A percentile compares a stretch with the other conserved stretches of the same genome.
These are phyloP conservation scores for Ichneumoninae sp. DNA, from an alignment of 2,888 invertebrate genomes.

Conservation along the genomic window DNA sequence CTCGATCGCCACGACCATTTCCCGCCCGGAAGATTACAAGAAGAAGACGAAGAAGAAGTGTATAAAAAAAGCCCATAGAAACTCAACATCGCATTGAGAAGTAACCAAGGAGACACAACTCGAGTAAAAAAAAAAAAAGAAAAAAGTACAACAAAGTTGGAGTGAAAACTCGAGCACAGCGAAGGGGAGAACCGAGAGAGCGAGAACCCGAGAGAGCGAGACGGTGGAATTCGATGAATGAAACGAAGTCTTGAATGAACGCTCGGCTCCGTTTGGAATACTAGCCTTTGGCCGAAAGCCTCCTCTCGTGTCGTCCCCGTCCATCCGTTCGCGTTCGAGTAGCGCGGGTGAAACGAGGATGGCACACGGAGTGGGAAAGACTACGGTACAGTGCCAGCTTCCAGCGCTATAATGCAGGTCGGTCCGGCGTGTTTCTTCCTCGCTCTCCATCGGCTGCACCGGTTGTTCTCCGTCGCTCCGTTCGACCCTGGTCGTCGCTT, in stretches of 20 bases:
- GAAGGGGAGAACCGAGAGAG: slow-evolving; percentile 23
- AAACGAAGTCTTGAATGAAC: slow-evolving; percentile 67
- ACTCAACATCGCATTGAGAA: slow-evolving; percentile 57
- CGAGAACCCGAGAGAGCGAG: slow-evolving; percentile 33
- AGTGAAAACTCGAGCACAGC: slow-evolving; percentile 62
- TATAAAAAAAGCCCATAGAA: slow-evolving; percentile 48
- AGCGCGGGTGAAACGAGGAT: slow-evolving; percentile 49
- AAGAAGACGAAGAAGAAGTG: slow-evolving; percentile 18
- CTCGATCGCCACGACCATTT: slow-evolving; percentile 61
- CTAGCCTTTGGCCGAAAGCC: slow-evolving; percentile 61
- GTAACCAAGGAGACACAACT: slow-evolving; percentile 50
- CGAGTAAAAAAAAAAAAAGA: slow-evolving; percentile 38
- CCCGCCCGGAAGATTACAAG: slow-evolving; percentile 63
- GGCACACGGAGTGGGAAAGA: slow-evolving; percentile 40
- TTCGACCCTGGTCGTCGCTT: slow-evolving; percentile 9
- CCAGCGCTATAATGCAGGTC: slow-evolving; percentile 21
- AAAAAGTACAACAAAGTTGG: slow-evolving; percentile 52
- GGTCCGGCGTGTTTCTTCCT: neutral
- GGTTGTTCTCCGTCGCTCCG: slow-evolving; percentile 4
- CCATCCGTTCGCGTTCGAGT: slow-evolving; percentile 46
- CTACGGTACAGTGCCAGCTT: slow-evolving; percentile 42
- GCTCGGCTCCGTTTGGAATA: slow-evolving; percentile 49
- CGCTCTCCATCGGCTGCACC: slow-evolving; percentile 11
- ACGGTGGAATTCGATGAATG: slow-evolving; percentile 66
- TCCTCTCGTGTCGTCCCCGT: slow-evolving; percentile 37